Evolutionary conservation across 2,113 vertebrate genomes (phyloP).

Genomic region (Sus scrofa): DNA sequence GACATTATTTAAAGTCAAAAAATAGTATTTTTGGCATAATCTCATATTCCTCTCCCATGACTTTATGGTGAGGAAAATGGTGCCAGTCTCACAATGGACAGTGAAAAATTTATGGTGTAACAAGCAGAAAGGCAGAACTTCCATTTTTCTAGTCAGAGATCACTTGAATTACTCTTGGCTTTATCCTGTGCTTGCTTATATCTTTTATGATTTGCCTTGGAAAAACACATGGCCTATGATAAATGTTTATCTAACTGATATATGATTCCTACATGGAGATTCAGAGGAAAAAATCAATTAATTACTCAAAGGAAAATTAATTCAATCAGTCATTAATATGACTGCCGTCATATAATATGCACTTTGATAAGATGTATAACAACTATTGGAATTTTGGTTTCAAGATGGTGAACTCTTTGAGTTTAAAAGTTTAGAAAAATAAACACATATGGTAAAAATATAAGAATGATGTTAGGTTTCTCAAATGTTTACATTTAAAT

Average conservation of each 20-base stretch:
- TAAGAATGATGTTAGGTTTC: conserved; percentile 23
- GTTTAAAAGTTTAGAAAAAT: conserved; percentile 33
- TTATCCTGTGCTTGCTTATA: neutral
- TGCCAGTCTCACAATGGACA: neutral
- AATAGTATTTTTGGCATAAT: neutral
- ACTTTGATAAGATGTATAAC: conserved; percentile 7
- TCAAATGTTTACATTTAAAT: conserved; percentile 56
- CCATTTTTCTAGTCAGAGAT: neutral
- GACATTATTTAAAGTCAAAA: conserved; percentile 13
- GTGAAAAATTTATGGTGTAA: neutral
- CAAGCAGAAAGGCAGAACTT: neutral
- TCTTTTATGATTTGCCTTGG: conserved; percentile 27
- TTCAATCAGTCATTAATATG: neutral
- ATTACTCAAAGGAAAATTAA: conserved; percentile 51
- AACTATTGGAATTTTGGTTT: conserved; percentile 25
- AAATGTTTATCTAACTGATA: neutral
- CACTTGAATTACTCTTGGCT: neutral
- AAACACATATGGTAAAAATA: neutral
- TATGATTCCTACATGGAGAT: neutral
- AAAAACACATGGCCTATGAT: conserved; percentile 12
- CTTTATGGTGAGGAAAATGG: conserved; percentile 23
- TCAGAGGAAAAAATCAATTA: conserved; percentile 29
- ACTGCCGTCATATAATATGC: neutral
- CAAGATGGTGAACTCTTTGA: conserved; percentile 16
- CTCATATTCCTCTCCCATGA: neutral